A percentile compares a stretch with the other conserved stretches of the same genome.
Conservation (phyloP, 2,113 vertebrate species). For the Spea bombifrons region DNA sequence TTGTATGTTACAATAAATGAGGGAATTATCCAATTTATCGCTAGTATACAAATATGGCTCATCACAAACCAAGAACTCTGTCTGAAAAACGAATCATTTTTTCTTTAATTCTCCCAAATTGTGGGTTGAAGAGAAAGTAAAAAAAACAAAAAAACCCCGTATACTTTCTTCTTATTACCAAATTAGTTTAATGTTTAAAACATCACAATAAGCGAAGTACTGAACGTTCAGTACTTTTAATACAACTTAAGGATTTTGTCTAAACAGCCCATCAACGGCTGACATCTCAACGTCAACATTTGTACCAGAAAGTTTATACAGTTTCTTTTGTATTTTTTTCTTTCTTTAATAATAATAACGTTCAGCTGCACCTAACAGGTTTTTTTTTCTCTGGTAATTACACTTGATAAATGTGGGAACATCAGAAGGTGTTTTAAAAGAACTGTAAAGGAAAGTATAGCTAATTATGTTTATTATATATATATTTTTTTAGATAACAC, state of each 20-base stretch:
- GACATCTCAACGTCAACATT: slow-evolving; percentile 10
- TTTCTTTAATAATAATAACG: slow-evolving; percentile 3
- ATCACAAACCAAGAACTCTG: too few species aligned
- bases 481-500: background rate
- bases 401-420: slow-evolving; percentile 2
- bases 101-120: too few species aligned
- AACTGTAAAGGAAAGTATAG: background rate
- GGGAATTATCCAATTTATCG: too few species aligned
- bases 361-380: background rate
- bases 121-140: background rate
- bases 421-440: background rate
- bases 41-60: too few species aligned
- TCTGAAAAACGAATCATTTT: too few species aligned
- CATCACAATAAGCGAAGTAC: background rate
- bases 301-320: background rate
- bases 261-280: background rate
- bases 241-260: slow-evolving; percentile 10
- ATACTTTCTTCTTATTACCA: background rate
- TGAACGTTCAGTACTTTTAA: slow-evolving; percentile 2
- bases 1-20: too few species aligned
- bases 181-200: background rate
- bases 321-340: background rate
- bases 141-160: background rate
- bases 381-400: slow-evolving; percentile 1
- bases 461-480: background rate